A percentile compares a stretch with the other conserved stretches of the same genome.
phyloP scores from a whole-genome alignment of 2,113 vertebrate species.

The Psittacula cyanocephala region DNA sequence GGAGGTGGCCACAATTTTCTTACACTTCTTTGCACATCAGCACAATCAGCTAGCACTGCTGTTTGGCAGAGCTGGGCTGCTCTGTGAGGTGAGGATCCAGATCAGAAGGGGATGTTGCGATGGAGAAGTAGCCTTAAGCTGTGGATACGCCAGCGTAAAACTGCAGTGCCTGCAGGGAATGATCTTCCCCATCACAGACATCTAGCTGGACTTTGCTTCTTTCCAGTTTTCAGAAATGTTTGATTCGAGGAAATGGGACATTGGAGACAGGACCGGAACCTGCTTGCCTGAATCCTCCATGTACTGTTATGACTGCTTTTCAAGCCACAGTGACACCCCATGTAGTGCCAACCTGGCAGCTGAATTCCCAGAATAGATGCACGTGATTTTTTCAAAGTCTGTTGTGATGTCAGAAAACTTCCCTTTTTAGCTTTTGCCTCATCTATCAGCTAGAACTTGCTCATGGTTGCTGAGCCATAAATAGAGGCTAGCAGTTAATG shows the following conservation, averaged over 20 bases:
- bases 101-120: background rate
- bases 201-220: background rate
- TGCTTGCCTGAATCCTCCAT: background rate
- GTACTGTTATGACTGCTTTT: background rate
- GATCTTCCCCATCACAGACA: background rate
- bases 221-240: background rate
- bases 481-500: background rate
- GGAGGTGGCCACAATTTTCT: background rate
- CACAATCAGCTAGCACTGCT: background rate
- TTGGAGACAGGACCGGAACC: background rate
- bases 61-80: background rate
- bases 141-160: background rate
- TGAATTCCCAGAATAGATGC: conserved; percentile 47
- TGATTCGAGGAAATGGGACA: background rate
- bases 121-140: background rate
- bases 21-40: background rate
- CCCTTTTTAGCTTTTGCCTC: conserved; percentile 61
- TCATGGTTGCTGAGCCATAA: conserved; percentile 1
- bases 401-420: conserved; percentile 51
- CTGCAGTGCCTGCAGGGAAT: background rate
- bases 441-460: conserved; percentile 25
- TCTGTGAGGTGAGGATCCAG: background rate
- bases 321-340: background rate
- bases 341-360: conserved; percentile 24
- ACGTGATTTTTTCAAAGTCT: background rate